These are phyloP conservation scores for Meiosimyza platycephala DNA, from an alignment of 2,888 invertebrate genomes.

Conservation along the genomic window DNA sequence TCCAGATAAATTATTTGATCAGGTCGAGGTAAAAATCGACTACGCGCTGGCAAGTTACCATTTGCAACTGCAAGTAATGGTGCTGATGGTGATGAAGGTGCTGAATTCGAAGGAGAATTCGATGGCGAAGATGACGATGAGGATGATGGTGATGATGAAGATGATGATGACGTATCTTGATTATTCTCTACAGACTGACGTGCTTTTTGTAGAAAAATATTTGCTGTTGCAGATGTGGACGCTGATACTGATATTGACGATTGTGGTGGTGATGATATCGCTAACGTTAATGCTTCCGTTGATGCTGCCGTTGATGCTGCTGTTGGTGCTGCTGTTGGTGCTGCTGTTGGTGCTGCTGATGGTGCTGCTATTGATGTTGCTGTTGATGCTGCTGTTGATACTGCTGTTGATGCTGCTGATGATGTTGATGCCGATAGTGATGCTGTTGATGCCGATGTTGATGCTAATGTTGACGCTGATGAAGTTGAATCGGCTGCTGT, in stretches of 20 bases:
- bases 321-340: neutral
- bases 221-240: neutral
- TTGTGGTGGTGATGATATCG: conserved; percentile 1
- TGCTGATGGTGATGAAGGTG: conserved; percentile 15
- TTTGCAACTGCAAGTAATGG: conserved; percentile 34
- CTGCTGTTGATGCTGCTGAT: neutral
- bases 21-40: conserved; percentile 55
- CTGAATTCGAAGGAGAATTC: conserved; percentile 26
- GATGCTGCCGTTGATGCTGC: neutral
- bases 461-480: neutral
- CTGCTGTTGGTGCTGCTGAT: neutral
- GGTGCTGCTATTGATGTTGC: neutral
- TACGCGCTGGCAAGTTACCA: conserved; percentile 51
- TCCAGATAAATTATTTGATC: conserved; percentile 58
- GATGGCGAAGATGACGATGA: conserved; percentile 41
- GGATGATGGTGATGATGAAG: conserved; percentile 43
- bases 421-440: neutral
- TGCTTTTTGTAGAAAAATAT: neutral
- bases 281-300: neutral
- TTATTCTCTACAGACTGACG: neutral
- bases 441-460: conserved; percentile 15
- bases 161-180: conserved; percentile 34
- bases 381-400: conserved; percentile 17
- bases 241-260: conserved; percentile 9
- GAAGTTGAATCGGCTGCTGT: neutral